Percentiles rank a stretch among this genome's conserved stretches.
These are phyloP conservation scores for Muntiacus muntjak DNA, from an alignment of 2,113 vertebrate species.

Conservation along the genomic window DNA sequence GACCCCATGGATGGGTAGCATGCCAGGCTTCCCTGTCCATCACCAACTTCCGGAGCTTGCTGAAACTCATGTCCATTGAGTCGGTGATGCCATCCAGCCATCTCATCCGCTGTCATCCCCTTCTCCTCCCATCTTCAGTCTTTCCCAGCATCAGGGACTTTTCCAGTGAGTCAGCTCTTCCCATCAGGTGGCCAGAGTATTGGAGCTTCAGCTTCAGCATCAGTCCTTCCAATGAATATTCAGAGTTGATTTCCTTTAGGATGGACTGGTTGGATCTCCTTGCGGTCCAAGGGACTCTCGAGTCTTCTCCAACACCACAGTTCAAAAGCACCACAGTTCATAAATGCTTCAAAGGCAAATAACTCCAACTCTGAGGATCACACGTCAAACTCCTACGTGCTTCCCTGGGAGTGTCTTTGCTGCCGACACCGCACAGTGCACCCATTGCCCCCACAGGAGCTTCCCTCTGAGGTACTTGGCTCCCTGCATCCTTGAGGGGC, in stretches of 20 bases:
- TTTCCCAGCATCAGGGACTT: neutral
- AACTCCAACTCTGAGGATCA: neutral
- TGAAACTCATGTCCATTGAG: neutral
- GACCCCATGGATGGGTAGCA: neutral
- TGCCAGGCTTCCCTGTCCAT: neutral
- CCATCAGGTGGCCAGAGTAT: neutral
- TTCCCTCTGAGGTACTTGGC: neutral
- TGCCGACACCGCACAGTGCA: neutral
- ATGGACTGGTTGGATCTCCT: neutral
- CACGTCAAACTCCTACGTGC: neutral
- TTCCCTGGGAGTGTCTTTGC: neutral
- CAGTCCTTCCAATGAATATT: neutral
- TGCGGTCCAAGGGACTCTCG: neutral
- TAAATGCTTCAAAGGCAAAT: neutral
- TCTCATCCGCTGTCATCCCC: neutral
- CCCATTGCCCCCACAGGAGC: neutral
- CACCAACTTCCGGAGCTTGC: neutral
- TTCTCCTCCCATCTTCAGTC: neutral
- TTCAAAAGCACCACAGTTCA: neutral
- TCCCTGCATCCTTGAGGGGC: neutral
- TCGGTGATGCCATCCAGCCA: neutral
- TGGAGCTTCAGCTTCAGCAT: neutral
- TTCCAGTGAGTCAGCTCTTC: neutral
- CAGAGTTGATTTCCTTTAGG: neutral
- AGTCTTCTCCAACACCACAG: neutral